These are phyloP conservation scores for Monochamus alternatus DNA, from an alignment of 2,888 invertebrate species.

Conservation along the genomic window DNA sequence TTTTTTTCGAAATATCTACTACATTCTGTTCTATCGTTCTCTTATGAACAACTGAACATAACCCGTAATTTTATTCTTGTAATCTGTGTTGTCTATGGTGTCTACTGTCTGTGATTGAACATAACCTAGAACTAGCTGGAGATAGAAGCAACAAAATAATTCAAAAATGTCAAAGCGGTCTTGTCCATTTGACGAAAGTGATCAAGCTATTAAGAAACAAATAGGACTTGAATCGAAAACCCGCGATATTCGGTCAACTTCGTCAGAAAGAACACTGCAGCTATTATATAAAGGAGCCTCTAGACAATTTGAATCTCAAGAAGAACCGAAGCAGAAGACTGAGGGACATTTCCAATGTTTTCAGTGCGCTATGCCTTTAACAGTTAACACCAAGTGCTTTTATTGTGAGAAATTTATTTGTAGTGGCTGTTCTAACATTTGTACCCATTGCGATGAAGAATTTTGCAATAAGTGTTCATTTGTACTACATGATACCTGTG, in stretches of 20 bases:
- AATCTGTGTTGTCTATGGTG: no score
- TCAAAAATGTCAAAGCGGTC: constrained; percentile 47
- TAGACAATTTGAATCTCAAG: constrained; percentile 41
- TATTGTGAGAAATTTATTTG: constrained; percentile 51
- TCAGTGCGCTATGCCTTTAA: constrained; percentile 40
- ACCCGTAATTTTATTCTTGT: no score
- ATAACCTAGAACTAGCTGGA: background rate
- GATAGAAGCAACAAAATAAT: no score
- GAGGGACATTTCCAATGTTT: constrained; percentile 27
- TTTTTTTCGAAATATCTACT: no score
- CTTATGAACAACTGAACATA: no score
- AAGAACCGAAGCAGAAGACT: constrained; percentile 8
- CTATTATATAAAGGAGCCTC: constrained; percentile 48
- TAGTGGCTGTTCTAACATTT: constrained; percentile 41
- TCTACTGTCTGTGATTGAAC: background rate
- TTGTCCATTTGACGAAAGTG: constrained; percentile 49
- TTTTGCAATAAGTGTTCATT: constrained; percentile 53
- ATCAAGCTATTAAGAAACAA: constrained; percentile 49
- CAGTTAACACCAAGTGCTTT: constrained; percentile 43
- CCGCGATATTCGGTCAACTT: constrained; percentile 45
- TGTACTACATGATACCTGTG: constrained; percentile 41
- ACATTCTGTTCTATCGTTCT: no score
- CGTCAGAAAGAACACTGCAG: constrained; percentile 51
- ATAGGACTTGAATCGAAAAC: constrained; percentile 32
- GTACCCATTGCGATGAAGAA: constrained; percentile 46